Conservation (phyloP, 2,113 vertebrate genomes). For the Hoplias malabaricus region DNA sequence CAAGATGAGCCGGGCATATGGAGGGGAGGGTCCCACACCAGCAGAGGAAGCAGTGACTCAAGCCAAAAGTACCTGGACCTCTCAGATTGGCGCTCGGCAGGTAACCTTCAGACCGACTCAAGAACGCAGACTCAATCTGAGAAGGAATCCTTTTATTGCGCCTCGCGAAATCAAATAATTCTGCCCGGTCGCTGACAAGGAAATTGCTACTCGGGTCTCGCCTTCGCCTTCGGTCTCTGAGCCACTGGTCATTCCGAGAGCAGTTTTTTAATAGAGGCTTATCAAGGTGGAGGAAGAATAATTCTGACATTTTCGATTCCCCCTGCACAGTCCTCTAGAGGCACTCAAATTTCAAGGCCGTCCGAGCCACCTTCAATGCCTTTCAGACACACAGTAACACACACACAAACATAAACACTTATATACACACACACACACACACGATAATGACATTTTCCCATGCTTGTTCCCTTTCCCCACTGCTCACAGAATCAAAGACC, state of each 20-base stretch:
- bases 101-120: slow-evolving; percentile 61
- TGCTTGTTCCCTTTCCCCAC: background rate
- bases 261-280: slow-evolving; percentile 57
- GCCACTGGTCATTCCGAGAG: slow-evolving; percentile 22
- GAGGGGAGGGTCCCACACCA: slow-evolving; percentile 2
- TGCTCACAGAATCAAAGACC: slow-evolving; percentile 8
- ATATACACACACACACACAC: background rate
- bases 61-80: slow-evolving; percentile 34
- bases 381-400: background rate
- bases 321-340: background rate
- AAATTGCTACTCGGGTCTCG: slow-evolving; percentile 53
- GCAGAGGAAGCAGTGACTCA: background rate
- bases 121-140: slow-evolving; percentile 63
- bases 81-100: slow-evolving; percentile 51
- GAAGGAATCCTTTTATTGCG: slow-evolving; percentile 63
- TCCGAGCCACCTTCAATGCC: background rate
- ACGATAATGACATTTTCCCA: background rate
- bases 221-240: slow-evolving; percentile 36
- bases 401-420: background rate
- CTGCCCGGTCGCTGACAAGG: slow-evolving; percentile 54
- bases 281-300: slow-evolving; percentile 38
- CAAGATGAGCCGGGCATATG: background rate
- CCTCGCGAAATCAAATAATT: slow-evolving; percentile 63
- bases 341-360: slow-evolving; percentile 32
- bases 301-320: slow-evolving; percentile 53